Base-by-base conservation (phyloP, 2,113 vertebrate genomes). In the Vulpes vulpes region DNA sequence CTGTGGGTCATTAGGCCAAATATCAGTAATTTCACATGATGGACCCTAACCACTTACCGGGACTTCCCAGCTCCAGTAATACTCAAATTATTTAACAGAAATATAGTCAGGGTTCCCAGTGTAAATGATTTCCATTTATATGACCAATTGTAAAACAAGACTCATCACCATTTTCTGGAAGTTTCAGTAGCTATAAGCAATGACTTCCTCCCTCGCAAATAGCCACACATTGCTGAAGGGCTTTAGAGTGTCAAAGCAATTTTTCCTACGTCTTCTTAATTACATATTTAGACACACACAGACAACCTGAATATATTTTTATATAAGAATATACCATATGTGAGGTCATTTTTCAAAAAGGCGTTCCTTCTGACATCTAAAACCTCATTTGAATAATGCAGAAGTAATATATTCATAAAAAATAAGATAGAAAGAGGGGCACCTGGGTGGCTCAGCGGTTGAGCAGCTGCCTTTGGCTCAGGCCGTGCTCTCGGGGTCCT, bases 111-210 rank as follows among this genome's bases (percentile, higher is more conserved):
- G 11, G 62, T 93, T 96, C 80, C 80, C 90, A 79, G 55, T 93
- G 62, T 51, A 95, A 97, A 71, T 65, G 60, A 89, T 89, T 96
- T 93, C 49, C 91, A 95, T 82, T 95, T 86, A n/a, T 30, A 83
- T 89, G 55, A 89, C 51, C 53, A 64, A 43, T 32, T 89, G 35
- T 79, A 94, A 84, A 88, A 92, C n/a, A 90, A 97, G 55, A 83
- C 53, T 95, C 11, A 84, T 73, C 78, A 43, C 30, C 23, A 96
- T 89, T 95, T 96, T 90, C 76, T 84, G 49, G 62, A 78, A 83
- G 80, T 90, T 96, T 96, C 27, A 14, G 35, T 73, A 95, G 76
- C 69, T 73, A 27, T 92, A 83, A 93, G 82, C 49, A 91, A 93
- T 71, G 86, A 93, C 86, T 55, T 94, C 53, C 22, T 8, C 15